Percentiles rank a stretch among this genome's conserved stretches.
Conservation (phyloP, 2,113 vertebrate species). For the Pygoscelis adeliae region DNA sequence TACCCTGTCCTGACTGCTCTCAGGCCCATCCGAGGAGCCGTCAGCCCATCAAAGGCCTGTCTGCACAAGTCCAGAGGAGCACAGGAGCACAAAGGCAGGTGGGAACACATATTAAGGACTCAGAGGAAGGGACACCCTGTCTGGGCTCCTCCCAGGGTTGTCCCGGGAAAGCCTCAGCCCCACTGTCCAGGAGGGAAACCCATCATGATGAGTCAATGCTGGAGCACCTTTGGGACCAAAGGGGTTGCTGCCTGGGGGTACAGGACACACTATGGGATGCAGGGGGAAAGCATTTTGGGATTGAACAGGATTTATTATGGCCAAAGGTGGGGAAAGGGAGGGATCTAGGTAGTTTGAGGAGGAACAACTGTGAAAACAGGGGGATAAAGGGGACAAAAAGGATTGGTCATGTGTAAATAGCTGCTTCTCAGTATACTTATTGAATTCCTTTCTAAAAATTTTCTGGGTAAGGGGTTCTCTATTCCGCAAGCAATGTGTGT, state of each 20-base stretch:
- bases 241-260: fast-evolving
- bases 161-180: fast-evolving
- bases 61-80: background rate
- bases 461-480: background rate
- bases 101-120: background rate
- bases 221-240: background rate
- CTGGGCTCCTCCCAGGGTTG: background rate
- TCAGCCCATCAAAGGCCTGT: background rate
- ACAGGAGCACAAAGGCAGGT: background rate
- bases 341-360: background rate
- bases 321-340: background rate
- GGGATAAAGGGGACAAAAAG: background rate
- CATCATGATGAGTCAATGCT: background rate
- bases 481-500: background rate
- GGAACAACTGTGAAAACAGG: background rate
- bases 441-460: background rate
- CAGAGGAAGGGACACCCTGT: background rate
- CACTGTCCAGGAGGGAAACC: background rate
- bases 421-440: background rate
- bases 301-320: background rate
- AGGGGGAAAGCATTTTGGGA: background rate
- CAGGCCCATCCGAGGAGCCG: background rate
- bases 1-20: background rate
- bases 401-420: background rate
- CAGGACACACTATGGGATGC: background rate